A percentile compares a stretch with the other conserved stretches of the same genome.
Evolutionary conservation across 2,888 invertebrate species (phyloP).

Genomic region (Cephus nigrinus): DNA sequence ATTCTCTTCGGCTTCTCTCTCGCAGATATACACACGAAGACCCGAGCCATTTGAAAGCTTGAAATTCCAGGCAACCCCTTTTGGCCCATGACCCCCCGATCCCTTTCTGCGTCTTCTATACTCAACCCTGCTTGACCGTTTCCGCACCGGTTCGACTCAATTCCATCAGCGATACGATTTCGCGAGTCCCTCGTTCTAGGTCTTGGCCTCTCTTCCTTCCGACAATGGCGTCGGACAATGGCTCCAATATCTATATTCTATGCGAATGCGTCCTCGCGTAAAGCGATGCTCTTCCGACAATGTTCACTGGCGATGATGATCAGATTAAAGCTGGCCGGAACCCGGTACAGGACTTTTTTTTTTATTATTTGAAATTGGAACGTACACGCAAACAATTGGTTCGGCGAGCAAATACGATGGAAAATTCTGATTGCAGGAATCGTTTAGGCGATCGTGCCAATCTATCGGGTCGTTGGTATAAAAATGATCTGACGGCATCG

Average conservation of each 20-base stretch:
- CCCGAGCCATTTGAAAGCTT: conserved; percentile 15
- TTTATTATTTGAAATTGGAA: neutral
- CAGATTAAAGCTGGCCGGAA: neutral
- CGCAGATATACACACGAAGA: neutral
- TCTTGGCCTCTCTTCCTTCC: neutral
- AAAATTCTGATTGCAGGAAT: neutral
- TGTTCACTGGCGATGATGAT: neutral
- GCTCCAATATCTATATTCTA: neutral
- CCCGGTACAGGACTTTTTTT: neutral
- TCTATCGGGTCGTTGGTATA: neutral
- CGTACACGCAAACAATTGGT: neutral
- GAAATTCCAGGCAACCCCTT: neutral
- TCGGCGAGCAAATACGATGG: neutral
- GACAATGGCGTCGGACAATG: neutral
- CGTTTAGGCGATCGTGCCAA: neutral
- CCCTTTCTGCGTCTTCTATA: neutral
- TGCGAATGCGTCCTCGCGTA: neutral
- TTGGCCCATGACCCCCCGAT: neutral
- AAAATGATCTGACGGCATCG: neutral
- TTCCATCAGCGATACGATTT: conserved; percentile 47
- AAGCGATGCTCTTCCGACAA: neutral
- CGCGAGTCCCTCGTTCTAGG: conserved; percentile 27
- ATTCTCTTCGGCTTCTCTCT: conserved; percentile 13
- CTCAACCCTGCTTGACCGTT: neutral
- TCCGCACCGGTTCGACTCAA: conserved; percentile 24